Evolutionary conservation across 2,113 vertebrate genomes (phyloP).

Genomic region (cattle (Bos taurus)): ARS-UCD2.0 NC_037330.1:14350001-14350500

Average conservation of each 20-base stretch:
- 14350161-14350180: not conserved
- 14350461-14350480: not conserved
- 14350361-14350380: not conserved
- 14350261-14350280: not conserved
- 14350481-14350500: too few species aligned
- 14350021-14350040: constrained; percentile 87
- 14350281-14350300: not conserved
- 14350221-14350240: not conserved
- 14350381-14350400: rapidly evolving
- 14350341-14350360: rapidly evolving
- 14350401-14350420: not conserved
- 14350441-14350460: not conserved
- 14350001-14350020: constrained; percentile 96
- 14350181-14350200: not conserved
- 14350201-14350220: not conserved
- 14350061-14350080: rapidly evolving
- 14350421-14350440: too few species aligned
- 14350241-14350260: not conserved
- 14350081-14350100: not conserved
- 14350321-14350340: not conserved
- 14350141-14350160: not conserved
- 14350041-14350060: rapidly evolving
- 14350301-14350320: not conserved
- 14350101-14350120: not conserved
- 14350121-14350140: not conserved